Percentiles rank a stretch among this genome's conserved stretches.
Evolutionary conservation across 2,113 vertebrate species (phyloP).

Genomic region (mouse (Mus musculus)): DNA sequence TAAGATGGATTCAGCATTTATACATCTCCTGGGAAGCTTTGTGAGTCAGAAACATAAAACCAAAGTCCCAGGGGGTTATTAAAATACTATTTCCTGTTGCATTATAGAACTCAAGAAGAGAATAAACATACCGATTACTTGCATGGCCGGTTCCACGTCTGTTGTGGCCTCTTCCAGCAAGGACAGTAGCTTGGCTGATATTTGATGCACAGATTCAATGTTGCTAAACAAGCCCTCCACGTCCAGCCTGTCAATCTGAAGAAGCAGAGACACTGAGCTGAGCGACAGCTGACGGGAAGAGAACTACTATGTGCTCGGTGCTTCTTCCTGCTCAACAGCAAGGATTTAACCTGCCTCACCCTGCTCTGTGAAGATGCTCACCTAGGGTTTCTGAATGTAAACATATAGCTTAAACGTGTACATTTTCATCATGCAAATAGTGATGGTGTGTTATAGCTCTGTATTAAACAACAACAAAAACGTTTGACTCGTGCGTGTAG

Average conservation of each 20-base stretch:
- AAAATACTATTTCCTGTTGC: slow-evolving; percentile 74
- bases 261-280: slow-evolving; percentile 81
- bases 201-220: slow-evolving; percentile 94
- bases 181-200: slow-evolving; percentile 93
- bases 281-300: slow-evolving; percentile 58
- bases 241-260: slow-evolving; percentile 91
- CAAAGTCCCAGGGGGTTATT: slow-evolving; percentile 58
- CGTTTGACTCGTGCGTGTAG: background rate
- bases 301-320: background rate
- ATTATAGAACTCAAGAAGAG: slow-evolving; percentile 78
- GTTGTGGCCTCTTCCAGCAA: slow-evolving; percentile 91
- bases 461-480: slow-evolving; percentile 50
- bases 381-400: slow-evolving; percentile 66
- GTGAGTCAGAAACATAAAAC: slow-evolving; percentile 62
- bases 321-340: slow-evolving; percentile 49
- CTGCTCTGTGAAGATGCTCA: slow-evolving; percentile 68
- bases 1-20: slow-evolving; percentile 57
- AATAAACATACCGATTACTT: slow-evolving; percentile 93
- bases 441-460: background rate
- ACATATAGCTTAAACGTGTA: background rate
- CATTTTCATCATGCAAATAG: slow-evolving; percentile 55
- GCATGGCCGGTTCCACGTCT: slow-evolving; percentile 91
- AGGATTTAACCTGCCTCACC: slow-evolving; percentile 12
- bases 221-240: slow-evolving; percentile 96
- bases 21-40: slow-evolving; percentile 60